Evolutionary conservation across 2,888 invertebrate genomes (phyloP), one percentile per base, ranked within the genome.

Genomic region (Resseliella maxima): DNA sequence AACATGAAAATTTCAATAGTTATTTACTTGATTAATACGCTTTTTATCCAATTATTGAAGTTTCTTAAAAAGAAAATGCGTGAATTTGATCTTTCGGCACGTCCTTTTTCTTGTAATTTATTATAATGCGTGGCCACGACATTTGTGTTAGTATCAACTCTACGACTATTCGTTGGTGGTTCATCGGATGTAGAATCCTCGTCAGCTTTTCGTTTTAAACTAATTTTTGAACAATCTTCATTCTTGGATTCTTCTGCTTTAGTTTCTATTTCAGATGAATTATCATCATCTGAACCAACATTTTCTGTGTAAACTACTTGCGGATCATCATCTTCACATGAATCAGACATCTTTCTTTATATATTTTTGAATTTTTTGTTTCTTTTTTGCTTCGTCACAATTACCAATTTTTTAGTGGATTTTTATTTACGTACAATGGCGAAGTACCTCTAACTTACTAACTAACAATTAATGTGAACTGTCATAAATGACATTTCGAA

Each of bases 21-120:
- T n/a, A n/a, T n/a, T n/a, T n/a, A n/a, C n/a, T 96, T 95, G 89
- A 99, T 99, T 0, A 98, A 92, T 92, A 97, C 96, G 91, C 97
- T 97, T 92, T 99, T 99, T 21, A 98, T 95, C 99, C 99, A 99
- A 91, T 99, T 99, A 91, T 99, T 99, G 90, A 99, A 98, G 91
- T 99, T 99, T 88, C 99, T 93, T 92, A 99, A 93, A 90, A 96
- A 95, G 89, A 97, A 95, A 88, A 99, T 99, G 38, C 97, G 94
- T 38, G 98, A 98, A 89, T 96, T 95, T 88, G 94, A 94, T 85
- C 99, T 93, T 88, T 95, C 95, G 85, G 93, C 93, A 59, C 97
- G 91, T 0, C 97, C 97, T 89, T 94, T 94, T 88, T 98, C 96
- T 90, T 96, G 94, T 15, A 98, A 91, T 86, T 94, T 93, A 91